Evolutionary conservation across 2,888 invertebrate genomes (phyloP), one percentile per base, ranked within the genome.

Genomic region (Eutolmus rufibarbis): DNA sequence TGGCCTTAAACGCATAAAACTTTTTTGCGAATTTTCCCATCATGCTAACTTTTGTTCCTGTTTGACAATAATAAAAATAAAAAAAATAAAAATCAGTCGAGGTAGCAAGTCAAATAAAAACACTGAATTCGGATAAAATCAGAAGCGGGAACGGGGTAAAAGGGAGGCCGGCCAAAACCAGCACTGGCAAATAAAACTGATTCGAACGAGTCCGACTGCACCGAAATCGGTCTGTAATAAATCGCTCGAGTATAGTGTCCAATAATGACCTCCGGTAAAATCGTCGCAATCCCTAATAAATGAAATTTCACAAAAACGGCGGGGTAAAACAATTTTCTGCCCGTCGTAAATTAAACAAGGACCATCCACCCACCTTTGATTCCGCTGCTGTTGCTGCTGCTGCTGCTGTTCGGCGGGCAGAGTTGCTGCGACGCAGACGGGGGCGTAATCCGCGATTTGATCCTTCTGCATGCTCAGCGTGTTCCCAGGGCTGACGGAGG

Each of bases 381-480:
- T 87, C 19, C 81, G 87, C 66, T 87, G 84, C 87, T 31, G 81
- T 86, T 23, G 87, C 82, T 89, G 89, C 88, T 87, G 91, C 19
- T 66, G 66, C 9, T 81, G 81, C 31, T 88, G 86, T 19, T 87
- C 88, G 12, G 77, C 87, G 16, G 87, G 87, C 88, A 89, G 88
- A 87, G 89, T 89, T 88, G 88, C 88, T 87, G 91, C 90, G 88
- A 91, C 91, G 89, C 92, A 92, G 82, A 93, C 93, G 5, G 93
- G 93, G 34, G 93, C 92, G 91, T 93, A 93, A 91, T 93, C 93
- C 87, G 92, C 92, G 86, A 93, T 93, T 90, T 92, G 92, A 91
- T 92, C 93, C 91, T 92, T 92, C 90, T 92, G 92, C 90, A 92
- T 91, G 89, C 92, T 92, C 89, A 92, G 89, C 86, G 92, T 90